A percentile compares a stretch with the other conserved stretches of the same genome.
These are phyloP conservation scores for Frankliniella intonsa DNA, from an alignment of 2,888 invertebrate species.

Conservation along the genomic window DNA sequence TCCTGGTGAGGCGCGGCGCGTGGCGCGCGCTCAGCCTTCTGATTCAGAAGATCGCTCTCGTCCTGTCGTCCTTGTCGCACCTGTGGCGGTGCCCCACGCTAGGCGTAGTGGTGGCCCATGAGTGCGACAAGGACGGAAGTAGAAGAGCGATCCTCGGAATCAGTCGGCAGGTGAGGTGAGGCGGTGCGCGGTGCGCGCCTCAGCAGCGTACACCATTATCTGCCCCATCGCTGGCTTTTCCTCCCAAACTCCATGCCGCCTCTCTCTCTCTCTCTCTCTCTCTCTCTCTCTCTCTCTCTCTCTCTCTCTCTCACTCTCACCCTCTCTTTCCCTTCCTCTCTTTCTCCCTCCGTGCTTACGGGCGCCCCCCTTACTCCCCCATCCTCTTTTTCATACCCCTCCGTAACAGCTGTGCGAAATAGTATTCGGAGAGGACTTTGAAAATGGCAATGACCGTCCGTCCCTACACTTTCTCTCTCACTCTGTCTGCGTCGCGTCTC, in stretches of 20 bases:
- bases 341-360: background rate
- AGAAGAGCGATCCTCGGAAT: too few relatives aligned
- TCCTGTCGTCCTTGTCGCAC: too few relatives aligned
- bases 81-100: too few relatives aligned
- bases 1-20: too few relatives aligned
- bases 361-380: background rate
- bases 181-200: too few relatives aligned
- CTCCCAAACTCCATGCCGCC: background rate
- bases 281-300: background rate
- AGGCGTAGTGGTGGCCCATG: too few relatives aligned
- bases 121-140: too few relatives aligned
- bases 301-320: background rate
- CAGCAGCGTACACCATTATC: background rate
- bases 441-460: slow-evolving; percentile 15
- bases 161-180: too few relatives aligned
- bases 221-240: background rate
- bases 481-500: background rate
- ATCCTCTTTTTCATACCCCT: background rate
- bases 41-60: too few relatives aligned
- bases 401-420: slow-evolving; percentile 12
- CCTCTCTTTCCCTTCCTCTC: background rate
- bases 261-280: background rate
- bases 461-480: background rate
- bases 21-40: too few relatives aligned
- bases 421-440: slow-evolving; percentile 26